These are phyloP conservation scores for Parotia lawesii DNA, from an alignment of 2,113 vertebrate species.

Conservation along the genomic window DNA sequence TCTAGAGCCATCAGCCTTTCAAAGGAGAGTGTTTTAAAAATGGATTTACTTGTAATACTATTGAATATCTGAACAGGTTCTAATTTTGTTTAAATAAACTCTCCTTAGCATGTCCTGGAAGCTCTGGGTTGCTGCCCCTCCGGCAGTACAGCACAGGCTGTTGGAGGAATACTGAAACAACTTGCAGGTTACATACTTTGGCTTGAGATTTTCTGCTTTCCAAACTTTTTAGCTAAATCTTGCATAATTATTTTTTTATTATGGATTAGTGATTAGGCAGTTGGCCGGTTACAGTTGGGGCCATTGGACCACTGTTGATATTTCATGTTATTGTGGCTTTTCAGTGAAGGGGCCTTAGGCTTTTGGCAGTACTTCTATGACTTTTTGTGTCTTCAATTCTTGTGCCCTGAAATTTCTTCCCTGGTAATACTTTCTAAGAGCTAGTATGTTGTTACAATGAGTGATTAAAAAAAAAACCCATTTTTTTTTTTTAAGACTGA, in stretches of 20 bases:
- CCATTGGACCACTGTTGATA: background rate
- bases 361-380: background rate
- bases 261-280: background rate
- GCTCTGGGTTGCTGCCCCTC: background rate
- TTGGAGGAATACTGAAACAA: background rate
- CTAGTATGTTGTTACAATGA: background rate
- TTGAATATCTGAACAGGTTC: background rate
- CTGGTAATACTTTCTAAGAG: background rate
- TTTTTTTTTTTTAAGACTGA: background rate
- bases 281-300: background rate
- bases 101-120: background rate
- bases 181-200: background rate
- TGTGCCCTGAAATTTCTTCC: background rate
- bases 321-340: background rate
- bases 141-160: background rate
- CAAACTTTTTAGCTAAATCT: background rate
- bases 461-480: rapidly evolving
- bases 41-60: background rate
- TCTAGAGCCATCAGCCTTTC: background rate
- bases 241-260: background rate
- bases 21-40: background rate
- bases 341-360: background rate
- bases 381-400: background rate
- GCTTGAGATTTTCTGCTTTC: background rate
- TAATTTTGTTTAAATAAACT: background rate